Percentiles rank a stretch among this genome's conserved stretches.
Evolutionary conservation across 2,113 vertebrate species (phyloP).

Genomic region (Myrmecophaga tridactyla): DNA sequence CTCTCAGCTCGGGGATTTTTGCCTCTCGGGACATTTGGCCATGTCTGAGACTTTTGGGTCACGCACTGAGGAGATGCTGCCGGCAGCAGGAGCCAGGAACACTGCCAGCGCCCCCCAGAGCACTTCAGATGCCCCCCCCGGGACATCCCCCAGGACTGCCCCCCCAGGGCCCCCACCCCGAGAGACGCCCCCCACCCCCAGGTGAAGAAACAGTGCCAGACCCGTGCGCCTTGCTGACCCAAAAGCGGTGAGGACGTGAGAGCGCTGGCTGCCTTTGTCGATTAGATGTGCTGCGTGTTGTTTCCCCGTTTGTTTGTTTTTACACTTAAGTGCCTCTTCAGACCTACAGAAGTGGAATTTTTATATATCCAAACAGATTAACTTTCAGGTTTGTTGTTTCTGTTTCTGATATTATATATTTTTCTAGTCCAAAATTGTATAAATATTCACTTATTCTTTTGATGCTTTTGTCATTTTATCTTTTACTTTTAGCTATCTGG

Average conservation of each 20-base stretch:
- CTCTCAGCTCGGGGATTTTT: not conserved
- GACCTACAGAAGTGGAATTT: not conserved
- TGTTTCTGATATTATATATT: not conserved
- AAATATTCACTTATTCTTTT: not conserved
- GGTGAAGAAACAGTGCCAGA: no score
- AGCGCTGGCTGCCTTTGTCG: not conserved
- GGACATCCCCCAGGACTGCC: no score
- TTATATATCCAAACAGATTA: not conserved
- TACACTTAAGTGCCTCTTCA: not conserved
- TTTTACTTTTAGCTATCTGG: not conserved
- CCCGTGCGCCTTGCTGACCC: no score
- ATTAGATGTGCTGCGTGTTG: not conserved
- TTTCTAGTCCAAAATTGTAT: not conserved
- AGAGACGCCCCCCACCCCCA: no score
- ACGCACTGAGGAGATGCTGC: not conserved
- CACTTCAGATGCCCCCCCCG: no score
- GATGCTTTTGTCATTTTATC: not conserved
- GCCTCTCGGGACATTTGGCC: not conserved
- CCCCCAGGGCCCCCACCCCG: no score
- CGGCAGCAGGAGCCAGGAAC: no score
- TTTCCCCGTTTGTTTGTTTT: not conserved
- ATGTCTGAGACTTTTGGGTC: not conserved
- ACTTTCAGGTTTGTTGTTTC: not conserved
- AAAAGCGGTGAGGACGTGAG: no score
- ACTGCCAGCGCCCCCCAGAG: no score